A percentile compares a stretch with the other conserved stretches of the same genome.
phyloP scores from a whole-genome alignment of 2,797 vertebrate species.

The Mus spretus region DNA sequence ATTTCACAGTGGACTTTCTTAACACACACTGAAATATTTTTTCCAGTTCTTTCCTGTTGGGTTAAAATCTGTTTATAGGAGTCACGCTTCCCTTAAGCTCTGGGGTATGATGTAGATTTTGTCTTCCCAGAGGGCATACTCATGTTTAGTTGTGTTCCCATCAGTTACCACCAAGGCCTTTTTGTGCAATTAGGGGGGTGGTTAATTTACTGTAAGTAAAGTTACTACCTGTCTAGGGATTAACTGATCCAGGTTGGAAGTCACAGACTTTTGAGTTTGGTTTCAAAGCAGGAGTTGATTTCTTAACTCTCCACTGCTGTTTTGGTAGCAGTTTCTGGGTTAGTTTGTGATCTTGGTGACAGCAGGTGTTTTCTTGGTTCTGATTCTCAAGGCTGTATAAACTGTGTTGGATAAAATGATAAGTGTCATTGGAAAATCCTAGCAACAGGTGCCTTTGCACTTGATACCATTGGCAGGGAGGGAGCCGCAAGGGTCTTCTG shows the following conservation, averaged over 20 bases:
- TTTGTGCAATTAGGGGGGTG: slow-evolving; percentile 73
- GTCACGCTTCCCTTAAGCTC: slow-evolving; percentile 52
- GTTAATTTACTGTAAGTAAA: slow-evolving; percentile 79
- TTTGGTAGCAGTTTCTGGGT: slow-evolving; percentile 66
- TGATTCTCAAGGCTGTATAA: slow-evolving; percentile 3
- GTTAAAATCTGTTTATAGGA: slow-evolving; percentile 63
- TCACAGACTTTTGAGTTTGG: slow-evolving; percentile 59
- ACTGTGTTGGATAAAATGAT: slow-evolving; percentile 15
- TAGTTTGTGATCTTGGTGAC: slow-evolving; percentile 18
- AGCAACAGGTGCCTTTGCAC: not conserved
- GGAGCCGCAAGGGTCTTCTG: not conserved
- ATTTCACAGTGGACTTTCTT: not conserved
- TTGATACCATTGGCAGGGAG: not conserved
- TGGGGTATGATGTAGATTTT: slow-evolving; percentile 65
- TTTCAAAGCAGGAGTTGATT: slow-evolving; percentile 65
- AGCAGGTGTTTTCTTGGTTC: slow-evolving; percentile 55
- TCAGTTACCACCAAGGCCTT: slow-evolving; percentile 70
- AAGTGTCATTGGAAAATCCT: slow-evolving; percentile 15
- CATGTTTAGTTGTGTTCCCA: slow-evolving; percentile 72
- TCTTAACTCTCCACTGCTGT: slow-evolving; percentile 40
- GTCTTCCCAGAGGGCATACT: slow-evolving; percentile 70
- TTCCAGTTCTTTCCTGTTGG: slow-evolving; percentile 63
- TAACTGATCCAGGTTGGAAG: slow-evolving; percentile 68
- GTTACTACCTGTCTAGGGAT: slow-evolving; percentile 76
- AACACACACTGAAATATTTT: slow-evolving; percentile 35